Base-by-base conservation (phyloP, 2,888 invertebrate genomes). In the Drosophila hamatofila region DNA sequence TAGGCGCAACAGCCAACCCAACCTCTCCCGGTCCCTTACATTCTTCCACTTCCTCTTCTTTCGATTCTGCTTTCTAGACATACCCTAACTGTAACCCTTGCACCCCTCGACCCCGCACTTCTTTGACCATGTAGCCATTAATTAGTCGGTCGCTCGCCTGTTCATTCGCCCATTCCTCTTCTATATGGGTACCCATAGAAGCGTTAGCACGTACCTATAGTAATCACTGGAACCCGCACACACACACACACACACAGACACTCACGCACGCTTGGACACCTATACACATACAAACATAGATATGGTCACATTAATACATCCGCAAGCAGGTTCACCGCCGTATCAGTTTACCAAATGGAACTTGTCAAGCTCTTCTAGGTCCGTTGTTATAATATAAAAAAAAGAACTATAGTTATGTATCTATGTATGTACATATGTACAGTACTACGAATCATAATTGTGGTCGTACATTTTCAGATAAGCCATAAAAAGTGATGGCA, bases 401-500 rank as follows among this genome's bases (percentile, higher is more conserved):
- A 27, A 48, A 21, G 2, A 18, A 46, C 46, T 46, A 37, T 39
- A 48, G 37, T 46, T 39, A 64, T 46, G 48, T 56, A 66, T 25
- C 42, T 65, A 3, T 12, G 30, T 39, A 64, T 46, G 48, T 56
- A 66, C 33, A 35, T 65, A 3, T 12, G 30, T 27, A 48, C 30
- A 2, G 18, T 3, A 27, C 42, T 16, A 65, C 51, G 64, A 30
- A 65, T 44, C 44, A 62, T 44, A 49, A 51, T 52, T 51, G 52
- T 69, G 57, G 70, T 48, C 68, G 52, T 72, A 69, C 64, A 62
- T 54, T 63, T 74, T 68, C 63, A 83, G 83, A 84, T 84, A 84
- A 87, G 68, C 88, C 88, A 87, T 84, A 87, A 82, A 87, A 59
- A 82, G 76, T 68, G 60, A 72, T 72, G 84, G 68, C 65, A 70